A percentile compares a stretch with the other conserved stretches of the same genome.
phyloP scores from a whole-genome alignment of 2,113 vertebrate species.

The Platanista minor region DNA sequence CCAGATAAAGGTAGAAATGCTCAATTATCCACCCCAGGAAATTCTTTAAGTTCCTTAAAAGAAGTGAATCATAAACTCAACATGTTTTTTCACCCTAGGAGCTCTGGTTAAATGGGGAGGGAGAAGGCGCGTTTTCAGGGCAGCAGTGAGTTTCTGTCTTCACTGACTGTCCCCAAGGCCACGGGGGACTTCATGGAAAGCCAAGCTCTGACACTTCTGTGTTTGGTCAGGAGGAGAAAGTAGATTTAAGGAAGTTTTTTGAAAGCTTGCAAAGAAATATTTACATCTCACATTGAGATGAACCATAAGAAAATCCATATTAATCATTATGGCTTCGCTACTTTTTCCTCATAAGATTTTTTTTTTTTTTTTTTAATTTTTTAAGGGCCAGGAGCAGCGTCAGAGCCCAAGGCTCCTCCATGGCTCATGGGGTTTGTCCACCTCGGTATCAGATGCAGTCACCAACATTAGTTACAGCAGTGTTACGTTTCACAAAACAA shows the following conservation, averaged over 20 bases:
- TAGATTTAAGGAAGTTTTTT: conserved; percentile 31
- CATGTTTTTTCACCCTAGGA: background rate
- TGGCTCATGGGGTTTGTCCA: conserved; percentile 59
- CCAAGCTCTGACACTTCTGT: background rate
- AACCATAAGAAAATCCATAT: conserved; percentile 33
- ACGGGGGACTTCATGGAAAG: background rate
- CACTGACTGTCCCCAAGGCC: background rate
- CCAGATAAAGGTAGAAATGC: background rate
- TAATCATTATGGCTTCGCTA: conserved; percentile 1
- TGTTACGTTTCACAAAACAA: conserved; percentile 63
- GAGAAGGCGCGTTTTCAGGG: background rate
- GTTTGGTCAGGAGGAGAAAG: background rate
- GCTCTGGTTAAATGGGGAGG: background rate
- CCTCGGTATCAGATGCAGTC: conserved; percentile 61
- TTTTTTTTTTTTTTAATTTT: conserved; percentile 19
- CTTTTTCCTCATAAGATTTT: conserved; percentile 50
- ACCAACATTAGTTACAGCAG: conserved; percentile 56
- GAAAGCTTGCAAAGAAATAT: conserved; percentile 47
- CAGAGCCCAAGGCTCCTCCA: conserved; percentile 33
- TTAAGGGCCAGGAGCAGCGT: conserved; percentile 25
- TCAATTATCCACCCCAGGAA: background rate
- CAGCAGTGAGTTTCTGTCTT: background rate
- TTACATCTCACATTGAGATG: conserved; percentile 53
- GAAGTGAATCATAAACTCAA: background rate
- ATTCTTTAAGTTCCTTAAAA: background rate